Base-by-base conservation (phyloP, 2,113 vertebrate genomes). In the Pycnonotus jocosus region DNA sequence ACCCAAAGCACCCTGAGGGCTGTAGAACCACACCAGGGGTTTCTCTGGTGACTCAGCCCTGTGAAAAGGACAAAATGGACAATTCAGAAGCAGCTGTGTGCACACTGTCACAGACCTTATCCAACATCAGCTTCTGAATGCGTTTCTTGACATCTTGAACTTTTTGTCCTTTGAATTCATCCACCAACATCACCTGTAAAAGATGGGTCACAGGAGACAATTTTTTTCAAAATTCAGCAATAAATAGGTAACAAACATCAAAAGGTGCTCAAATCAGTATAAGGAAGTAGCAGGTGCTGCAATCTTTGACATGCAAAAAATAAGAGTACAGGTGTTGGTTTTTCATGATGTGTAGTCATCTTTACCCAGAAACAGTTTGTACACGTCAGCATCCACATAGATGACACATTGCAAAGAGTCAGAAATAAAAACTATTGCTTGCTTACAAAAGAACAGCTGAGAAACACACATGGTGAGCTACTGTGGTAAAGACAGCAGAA, bases 121-220 rank as follows among this genome's bases (percentile, higher is more conserved):
- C 99, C 68, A 99, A 94, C 99, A 99, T 99, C 97, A 97, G 98
- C 97, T 98, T 99, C 98, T 99, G 99, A 96, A 99, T 99, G 42
- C 76, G 91, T 68, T 99, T 99, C 98, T 99, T 99, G 37, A 99
- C 98, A 83, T 99, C 99, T 88, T 99, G 99, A 50, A 99, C 98
- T 91, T 98, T 99, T 86, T 99, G 98, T 16, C 99, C 99, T 95
- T 99, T 98, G 98, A 98, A 99, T 77, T 97, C 99, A 56, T 99
- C 98, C 69, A 99, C 99, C 96, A 99, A 87, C 99, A 99, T 99
- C 61, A 99, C 94, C 99, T 99, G 92, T 27, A 86, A 97, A 58
- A 95, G 37, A 90, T 6, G 7, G 15, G 18, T 23, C 60, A 95
- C 3, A 57, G 12, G 10, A 86, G 28, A 16, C 3, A 0, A 10